A percentile compares a stretch with the other conserved stretches of the same genome.
Evolutionary conservation across 2,888 invertebrate genomes (phyloP).

Genomic region (Conistra vaccinii): DNA sequence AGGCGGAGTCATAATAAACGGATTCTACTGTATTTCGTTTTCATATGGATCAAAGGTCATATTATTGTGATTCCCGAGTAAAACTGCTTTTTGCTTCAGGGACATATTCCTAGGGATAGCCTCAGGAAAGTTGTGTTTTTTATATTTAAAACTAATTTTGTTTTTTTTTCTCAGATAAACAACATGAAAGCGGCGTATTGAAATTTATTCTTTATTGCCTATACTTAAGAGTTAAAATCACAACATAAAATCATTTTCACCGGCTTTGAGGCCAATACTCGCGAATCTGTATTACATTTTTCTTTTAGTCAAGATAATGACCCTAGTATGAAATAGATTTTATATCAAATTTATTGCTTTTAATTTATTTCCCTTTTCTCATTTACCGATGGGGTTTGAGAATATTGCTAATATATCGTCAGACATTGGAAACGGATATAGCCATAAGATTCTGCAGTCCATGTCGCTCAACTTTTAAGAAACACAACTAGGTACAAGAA

Average conservation of each 20-base stretch:
- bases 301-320: conserved; percentile 2
- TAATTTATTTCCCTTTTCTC: conserved; percentile 1
- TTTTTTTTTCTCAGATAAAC: conserved; percentile 54
- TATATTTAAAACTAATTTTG: not conserved
- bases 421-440: not conserved
- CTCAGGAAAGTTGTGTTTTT: not conserved
- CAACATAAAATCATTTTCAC: conserved; percentile 10
- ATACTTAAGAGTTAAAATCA: conserved; percentile 9
- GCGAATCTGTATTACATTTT: conserved; percentile 30
- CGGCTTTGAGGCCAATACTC: not conserved
- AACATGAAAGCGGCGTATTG: conserved; percentile 41
- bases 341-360: conserved; percentile 22
- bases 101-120: too few species aligned
- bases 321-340: conserved; percentile 43
- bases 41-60: too few species aligned
- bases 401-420: not conserved
- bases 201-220: conserved; percentile 7
- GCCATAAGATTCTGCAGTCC: not conserved
- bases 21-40: too few species aligned
- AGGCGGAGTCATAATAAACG: too few species aligned
- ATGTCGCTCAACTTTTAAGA: not conserved
- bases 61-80: too few species aligned
- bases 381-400: not conserved
- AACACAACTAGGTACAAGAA: not conserved
- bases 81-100: not conserved